Evolutionary conservation across 1,140 invertebrate genomes (phyloP), one percentile per base, ranked within the genome.

Genomic region (Sycobia sp.): DNA sequence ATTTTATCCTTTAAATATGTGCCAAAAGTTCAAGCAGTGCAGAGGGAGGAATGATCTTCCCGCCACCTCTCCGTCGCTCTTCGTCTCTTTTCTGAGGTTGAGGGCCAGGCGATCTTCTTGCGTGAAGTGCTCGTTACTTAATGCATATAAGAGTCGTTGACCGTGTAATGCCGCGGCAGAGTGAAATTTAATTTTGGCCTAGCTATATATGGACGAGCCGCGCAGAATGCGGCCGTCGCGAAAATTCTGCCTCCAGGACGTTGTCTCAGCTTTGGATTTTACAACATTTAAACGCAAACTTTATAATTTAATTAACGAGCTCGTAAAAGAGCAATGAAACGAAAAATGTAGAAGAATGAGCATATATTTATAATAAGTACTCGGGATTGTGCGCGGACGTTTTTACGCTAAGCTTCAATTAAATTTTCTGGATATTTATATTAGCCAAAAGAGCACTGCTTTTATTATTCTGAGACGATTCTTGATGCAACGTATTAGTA

Each of bases 51-150:
- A n/a, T n/a, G n/a, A n/a, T n/a, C n/a, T n/a, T n/a, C n/a, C n/a
- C n/a, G n/a, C n/a, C n/a, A n/a, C n/a, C n/a, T n/a, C n/a, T n/a
- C n/a, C n/a, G n/a, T n/a, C n/a, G n/a, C n/a, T n/a, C n/a, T n/a
- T n/a, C n/a, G n/a, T n/a, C n/a, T 43, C 16, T 13, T 20, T 43
- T 18, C 20, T 23, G 3, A 13, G 13, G 18, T 43, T 11, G 41
- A 46, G 23, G 38, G 34, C 59, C 44, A 62, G 46, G 55, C 27
- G 60, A 62, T 32, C n/a, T 53, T 34, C 38, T 54, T 27, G 60
- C 60, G 60, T 34, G 27, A 50, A 50, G 29, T 62, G 50, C 50
- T 61, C 27, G 46, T 61, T 60, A 49, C 47, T 10, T 29, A 44
- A 61, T 61, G 39, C 49, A 49, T 25, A 43, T 50, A 49, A 39